Percentiles rank a stretch among this genome's conserved stretches.
Conservation (phyloP, 2,888 invertebrate genomes). For the Emmelina monodactyla region DNA sequence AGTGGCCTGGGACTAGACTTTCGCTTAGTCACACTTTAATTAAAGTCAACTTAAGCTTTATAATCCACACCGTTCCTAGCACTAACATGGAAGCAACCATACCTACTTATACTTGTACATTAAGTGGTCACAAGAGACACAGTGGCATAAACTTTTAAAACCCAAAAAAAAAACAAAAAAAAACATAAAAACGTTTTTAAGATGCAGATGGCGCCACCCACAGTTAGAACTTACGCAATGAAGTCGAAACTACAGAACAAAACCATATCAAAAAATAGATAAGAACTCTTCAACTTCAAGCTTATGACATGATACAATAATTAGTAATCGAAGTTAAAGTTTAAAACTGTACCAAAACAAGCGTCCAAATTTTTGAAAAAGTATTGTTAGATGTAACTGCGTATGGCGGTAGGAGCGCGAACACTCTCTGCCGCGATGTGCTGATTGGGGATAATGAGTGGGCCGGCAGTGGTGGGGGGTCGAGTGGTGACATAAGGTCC, state of each 20-base stretch:
- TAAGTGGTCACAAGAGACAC: no score
- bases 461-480: background rate
- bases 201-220: background rate
- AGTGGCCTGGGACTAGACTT: no score
- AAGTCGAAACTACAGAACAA: background rate
- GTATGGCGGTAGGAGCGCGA: conserved; percentile 5
- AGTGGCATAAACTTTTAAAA: no score
- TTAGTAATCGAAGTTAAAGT: conserved; percentile 9
- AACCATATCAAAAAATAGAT: background rate
- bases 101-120: no score
- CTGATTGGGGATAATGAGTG: conserved; percentile 16
- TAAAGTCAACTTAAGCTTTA: no score
- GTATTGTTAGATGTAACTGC: background rate
- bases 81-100: no score
- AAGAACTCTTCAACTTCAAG: conserved; percentile 7
- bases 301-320: conserved; percentile 14
- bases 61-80: no score
- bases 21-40: no score
- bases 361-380: background rate
- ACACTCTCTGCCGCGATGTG: no score
- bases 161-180: no score
- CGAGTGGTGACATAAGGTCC: background rate
- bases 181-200: no score
- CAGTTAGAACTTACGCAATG: background rate
- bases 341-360: conserved; percentile 1